Percentiles rank a stretch among this genome's conserved stretches.
Evolutionary conservation across 53 echinoderm and acorn worm genomes (phyloP).

Genomic region (Paelopatides confundens): DNA sequence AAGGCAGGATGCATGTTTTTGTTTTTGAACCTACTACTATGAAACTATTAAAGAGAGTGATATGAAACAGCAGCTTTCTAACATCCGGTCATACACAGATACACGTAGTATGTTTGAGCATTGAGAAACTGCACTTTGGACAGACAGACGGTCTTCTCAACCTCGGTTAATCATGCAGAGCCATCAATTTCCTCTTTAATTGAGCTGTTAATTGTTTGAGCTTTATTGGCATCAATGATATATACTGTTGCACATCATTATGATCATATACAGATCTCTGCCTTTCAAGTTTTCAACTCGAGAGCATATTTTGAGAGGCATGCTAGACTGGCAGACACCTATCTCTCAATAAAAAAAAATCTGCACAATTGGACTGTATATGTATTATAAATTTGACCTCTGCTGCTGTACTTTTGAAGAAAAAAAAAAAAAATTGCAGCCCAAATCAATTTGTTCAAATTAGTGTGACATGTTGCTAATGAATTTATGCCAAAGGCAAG

Average conservation of each 20-base stretch:
- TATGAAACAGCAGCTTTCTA: no score
- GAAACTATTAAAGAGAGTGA: no score
- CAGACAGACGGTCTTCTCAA: not conserved
- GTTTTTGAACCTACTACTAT: no score
- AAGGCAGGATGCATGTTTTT: no score
- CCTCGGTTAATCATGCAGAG: not conserved
- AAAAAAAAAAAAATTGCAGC: not conserved
- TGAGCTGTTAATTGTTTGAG: conserved; percentile 3
- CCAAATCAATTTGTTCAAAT: not conserved
- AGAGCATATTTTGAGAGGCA: no score
- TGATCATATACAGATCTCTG: no score
- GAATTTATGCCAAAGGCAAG: not conserved
- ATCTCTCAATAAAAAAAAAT: not conserved
- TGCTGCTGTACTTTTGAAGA: not conserved
- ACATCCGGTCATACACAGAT: no score
- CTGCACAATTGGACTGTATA: not conserved
- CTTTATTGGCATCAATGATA: not conserved
- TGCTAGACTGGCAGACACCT: no score
- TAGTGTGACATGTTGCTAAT: not conserved
- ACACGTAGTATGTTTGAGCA: no score
- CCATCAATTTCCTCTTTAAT: not conserved
- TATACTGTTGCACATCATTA: no score
- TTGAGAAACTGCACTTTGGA: no score
- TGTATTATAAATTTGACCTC: not conserved
- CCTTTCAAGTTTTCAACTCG: no score